Percentiles rank a stretch among this genome's conserved stretches.
Evolutionary conservation across 2,113 vertebrate genomes (phyloP).

Genomic region (Stomatorhinus ivindoensis): DNA sequence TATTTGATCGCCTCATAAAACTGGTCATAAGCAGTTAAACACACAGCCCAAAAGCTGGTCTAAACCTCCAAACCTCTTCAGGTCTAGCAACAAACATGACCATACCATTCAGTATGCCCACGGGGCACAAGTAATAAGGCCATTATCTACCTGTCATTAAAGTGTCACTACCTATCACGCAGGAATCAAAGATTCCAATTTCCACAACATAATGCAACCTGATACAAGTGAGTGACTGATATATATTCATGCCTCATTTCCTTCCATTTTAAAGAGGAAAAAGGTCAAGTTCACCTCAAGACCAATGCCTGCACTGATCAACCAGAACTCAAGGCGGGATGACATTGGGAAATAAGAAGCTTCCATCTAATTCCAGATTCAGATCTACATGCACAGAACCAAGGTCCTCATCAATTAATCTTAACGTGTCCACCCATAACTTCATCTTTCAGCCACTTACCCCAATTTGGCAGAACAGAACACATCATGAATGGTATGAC

Average conservation of each 20-base stretch:
- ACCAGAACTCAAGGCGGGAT: background rate
- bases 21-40: background rate
- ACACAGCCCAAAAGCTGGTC: background rate
- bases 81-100: background rate
- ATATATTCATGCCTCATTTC: background rate
- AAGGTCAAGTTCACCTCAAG: constrained; percentile 1
- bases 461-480: background rate
- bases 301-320: background rate
- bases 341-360: background rate
- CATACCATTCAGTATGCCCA: background rate
- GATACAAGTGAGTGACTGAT: background rate
- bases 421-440: background rate
- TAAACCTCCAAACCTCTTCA: background rate
- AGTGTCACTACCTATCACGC: background rate
- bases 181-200: background rate
- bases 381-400: background rate
- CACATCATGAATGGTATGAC: background rate
- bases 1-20: background rate
- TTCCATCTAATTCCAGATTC: background rate
- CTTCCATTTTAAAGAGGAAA: background rate
- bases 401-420: background rate
- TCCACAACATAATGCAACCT: background rate
- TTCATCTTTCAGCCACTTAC: background rate
- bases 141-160: background rate
- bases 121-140: background rate